Base-by-base conservation (phyloP, 2,797 vertebrate species). In the Sebastes flavidus region DNA sequence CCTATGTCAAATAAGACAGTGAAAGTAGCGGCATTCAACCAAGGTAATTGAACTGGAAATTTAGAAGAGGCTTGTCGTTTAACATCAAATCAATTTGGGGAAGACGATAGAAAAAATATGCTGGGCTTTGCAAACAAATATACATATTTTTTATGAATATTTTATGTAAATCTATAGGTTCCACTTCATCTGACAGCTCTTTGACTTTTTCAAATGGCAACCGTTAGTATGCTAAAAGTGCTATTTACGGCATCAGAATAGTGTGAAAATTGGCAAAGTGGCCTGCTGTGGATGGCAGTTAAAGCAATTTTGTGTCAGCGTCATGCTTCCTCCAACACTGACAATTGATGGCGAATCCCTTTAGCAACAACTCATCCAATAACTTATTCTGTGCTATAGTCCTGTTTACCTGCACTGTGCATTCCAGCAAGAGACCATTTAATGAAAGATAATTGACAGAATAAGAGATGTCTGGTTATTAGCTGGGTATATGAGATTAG, bases 31-130 rank as follows among this genome's bases (percentile, higher is more conserved):
- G 83, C 72, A 84, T 86, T 87, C 60, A 77, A n/a, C 60, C 49
- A 75, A 78, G 62, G 86, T 86, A 84, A 84, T 62, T 86, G 54
- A 73, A 66, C 71, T 63, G n/a, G n/a, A 87, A 87, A 84, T 75
- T 34, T 7, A 71, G 14, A 74, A 86, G 66, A 61, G 16, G 49
- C 6, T 75, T 3, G 1, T 29, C 3, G 3, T 65, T 82, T 66
- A 79, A 56, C 24, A 78, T 49, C 22, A 71, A 87, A 77, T 88
- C 52, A 71, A 16, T 65, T 65, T 65, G 9, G 16, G 49, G 61
- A 59, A n/a, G 52, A 34, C 25, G 46, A 62, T 61, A 49, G 14
- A 12, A 58, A 60, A 74, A 27, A 38, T 27, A 49, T 38, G 30
- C 11, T 8, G 14, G 12, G 11, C 10, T 72, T 16, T 75, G 13